Evolutionary conservation across 2,113 vertebrate genomes (phyloP).

Genomic region (Chiloscyllium plagiosum): DNA sequence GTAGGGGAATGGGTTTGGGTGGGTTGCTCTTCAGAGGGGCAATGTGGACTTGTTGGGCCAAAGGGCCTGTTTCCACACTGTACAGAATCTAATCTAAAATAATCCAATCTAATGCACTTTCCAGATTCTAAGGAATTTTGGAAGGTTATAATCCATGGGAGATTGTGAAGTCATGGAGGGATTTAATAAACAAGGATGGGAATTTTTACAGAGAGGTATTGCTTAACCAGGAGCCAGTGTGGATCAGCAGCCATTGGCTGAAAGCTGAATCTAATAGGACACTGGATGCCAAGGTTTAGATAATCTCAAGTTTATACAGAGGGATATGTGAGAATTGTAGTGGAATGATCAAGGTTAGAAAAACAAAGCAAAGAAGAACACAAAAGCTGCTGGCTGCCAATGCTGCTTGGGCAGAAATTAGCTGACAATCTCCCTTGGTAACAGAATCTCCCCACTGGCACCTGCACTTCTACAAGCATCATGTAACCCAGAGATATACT

Average conservation of each 20-base stretch:
- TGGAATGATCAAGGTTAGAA: not conserved
- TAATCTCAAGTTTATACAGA: not conserved
- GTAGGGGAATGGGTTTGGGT: too few relatives aligned
- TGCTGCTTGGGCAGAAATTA: not conserved
- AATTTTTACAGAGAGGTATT: not conserved
- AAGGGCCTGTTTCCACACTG: too few relatives aligned
- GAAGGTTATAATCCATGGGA: too few relatives aligned
- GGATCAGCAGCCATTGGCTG: not conserved
- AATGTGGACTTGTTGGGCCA: too few relatives aligned
- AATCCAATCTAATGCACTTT: too few relatives aligned
- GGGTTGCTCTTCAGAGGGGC: too few relatives aligned
- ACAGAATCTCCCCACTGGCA: not conserved
- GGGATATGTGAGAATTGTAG: not conserved
- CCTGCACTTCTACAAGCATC: not conserved
- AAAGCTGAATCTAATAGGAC: not conserved
- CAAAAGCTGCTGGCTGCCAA: not conserved
- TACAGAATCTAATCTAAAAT: too few relatives aligned
- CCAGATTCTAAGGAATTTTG: too few relatives aligned
- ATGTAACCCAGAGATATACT: not conserved
- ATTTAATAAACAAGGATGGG: too few relatives aligned
- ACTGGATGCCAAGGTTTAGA: not conserved
- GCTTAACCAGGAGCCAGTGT: not conserved
- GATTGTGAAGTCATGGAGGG: too few relatives aligned
- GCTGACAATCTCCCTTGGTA: not conserved
- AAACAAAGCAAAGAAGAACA: not conserved